phyloP scores from a whole-genome alignment of 2,888 invertebrate genomes.

The Tiliacea citrago region DNA sequence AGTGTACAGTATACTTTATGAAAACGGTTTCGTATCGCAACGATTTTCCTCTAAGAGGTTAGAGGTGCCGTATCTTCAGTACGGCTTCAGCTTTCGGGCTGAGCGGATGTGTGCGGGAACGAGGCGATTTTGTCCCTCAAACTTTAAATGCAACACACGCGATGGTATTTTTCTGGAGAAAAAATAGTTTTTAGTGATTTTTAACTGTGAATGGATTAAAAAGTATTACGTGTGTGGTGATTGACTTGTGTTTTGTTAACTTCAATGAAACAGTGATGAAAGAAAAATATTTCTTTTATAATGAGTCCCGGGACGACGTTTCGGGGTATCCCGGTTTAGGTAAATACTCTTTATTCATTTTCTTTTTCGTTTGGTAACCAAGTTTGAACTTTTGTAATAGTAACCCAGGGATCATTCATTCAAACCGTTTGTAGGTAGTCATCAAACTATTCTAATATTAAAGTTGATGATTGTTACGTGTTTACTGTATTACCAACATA shows the following conservation, averaged over 20 bases:
- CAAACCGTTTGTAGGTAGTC: not conserved
- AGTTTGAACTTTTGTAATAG: not conserved
- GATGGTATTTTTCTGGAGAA: slow-evolving; percentile 50
- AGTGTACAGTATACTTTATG: slow-evolving; percentile 35
- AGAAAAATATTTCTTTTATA: slow-evolving; percentile 64
- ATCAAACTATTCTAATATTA: not conserved
- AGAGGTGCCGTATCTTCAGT: slow-evolving; percentile 74
- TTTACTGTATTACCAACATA: no score
- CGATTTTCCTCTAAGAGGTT: slow-evolving; percentile 61
- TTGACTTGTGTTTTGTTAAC: slow-evolving; percentile 67
- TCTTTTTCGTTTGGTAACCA: slow-evolving; percentile 20
- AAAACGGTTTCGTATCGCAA: slow-evolving; percentile 49
- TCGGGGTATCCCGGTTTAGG: slow-evolving; percentile 77
- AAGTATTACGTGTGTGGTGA: slow-evolving; percentile 59
- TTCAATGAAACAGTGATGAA: slow-evolving; percentile 65
- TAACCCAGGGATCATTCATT: not conserved
- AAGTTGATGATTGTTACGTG: not conserved
- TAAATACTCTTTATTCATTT: slow-evolving; percentile 69
- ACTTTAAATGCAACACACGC: slow-evolving; percentile 72
- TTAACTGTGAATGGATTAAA: slow-evolving; percentile 56
- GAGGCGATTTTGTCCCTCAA: slow-evolving; percentile 78
- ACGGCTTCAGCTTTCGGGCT: slow-evolving; percentile 80
- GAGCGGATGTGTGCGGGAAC: slow-evolving; percentile 72
- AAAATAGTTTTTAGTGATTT: slow-evolving; percentile 43
- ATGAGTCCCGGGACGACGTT: slow-evolving; percentile 68